Conservation (phyloP, 2,888 invertebrate species). For the Tupiocoris notatus region DNA sequence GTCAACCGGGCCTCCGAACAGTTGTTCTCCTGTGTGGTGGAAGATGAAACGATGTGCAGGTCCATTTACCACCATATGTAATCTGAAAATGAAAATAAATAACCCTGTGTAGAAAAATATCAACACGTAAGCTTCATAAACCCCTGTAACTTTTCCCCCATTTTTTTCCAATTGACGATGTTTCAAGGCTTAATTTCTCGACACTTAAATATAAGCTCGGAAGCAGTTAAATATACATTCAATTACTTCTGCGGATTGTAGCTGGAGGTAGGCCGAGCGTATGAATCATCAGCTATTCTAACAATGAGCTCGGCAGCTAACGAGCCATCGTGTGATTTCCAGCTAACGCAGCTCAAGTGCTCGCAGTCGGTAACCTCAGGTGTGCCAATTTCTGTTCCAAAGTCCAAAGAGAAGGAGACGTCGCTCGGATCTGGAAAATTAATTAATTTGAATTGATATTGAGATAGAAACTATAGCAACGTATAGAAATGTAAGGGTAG, state of each 20-base stretch:
- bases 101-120: not conserved
- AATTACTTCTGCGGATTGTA: not conserved
- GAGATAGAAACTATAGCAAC: no score
- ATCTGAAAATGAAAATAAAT: no score
- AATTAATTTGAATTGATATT: no score
- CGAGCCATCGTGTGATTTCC: not conserved
- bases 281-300: not conserved
- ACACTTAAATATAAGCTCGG: no score
- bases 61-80: not conserved
- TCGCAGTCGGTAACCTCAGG: not conserved
- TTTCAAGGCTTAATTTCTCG: no score
- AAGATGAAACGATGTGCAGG: slow-evolving; percentile 1
- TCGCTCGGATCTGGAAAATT: slow-evolving; percentile 10
- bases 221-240: no score
- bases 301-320: not conserved
- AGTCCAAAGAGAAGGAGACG: not conserved
- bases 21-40: slow-evolving; percentile 20
- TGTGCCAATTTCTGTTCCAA: not conserved
- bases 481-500: no score
- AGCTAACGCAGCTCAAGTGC: not conserved
- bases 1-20: slow-evolving; percentile 42
- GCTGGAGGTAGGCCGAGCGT: not conserved
- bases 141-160: not conserved
- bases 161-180: not conserved
- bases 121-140: not conserved